A percentile compares a stretch with the other conserved stretches of the same genome.
phyloP scores from a whole-genome alignment of 2,113 vertebrate species.

The Phalacrocorax aristotelis region DNA sequence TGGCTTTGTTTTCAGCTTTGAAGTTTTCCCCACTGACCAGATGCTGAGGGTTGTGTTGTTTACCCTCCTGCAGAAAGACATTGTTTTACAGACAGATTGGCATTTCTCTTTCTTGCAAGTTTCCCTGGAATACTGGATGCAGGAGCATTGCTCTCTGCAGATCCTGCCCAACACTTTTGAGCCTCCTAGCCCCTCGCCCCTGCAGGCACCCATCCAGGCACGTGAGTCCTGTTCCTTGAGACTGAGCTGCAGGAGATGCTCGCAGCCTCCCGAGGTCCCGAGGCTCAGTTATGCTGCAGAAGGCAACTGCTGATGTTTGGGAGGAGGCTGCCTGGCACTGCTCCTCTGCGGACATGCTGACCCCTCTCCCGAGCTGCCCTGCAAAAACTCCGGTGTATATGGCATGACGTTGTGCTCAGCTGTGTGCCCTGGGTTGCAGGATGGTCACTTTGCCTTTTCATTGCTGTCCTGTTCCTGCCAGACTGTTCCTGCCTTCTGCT shows the following conservation, averaged over 20 bases:
- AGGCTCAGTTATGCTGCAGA: neutral
- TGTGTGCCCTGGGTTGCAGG: neutral
- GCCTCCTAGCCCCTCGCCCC: neutral
- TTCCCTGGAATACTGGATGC: neutral
- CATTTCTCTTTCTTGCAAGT: neutral
- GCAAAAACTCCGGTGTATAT: neutral
- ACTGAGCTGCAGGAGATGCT: neutral
- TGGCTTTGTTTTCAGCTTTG: conserved; percentile 27
- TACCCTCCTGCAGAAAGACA: neutral
- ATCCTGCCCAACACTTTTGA: neutral
- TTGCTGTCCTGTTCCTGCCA: neutral
- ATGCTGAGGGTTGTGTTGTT: neutral
- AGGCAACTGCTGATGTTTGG: neutral
- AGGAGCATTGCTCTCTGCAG: neutral
- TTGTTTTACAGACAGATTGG: neutral
- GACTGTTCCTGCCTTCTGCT: neutral
- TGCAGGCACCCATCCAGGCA: neutral
- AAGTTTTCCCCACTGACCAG: conserved; percentile 31
- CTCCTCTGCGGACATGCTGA: neutral
- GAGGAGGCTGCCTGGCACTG: neutral
- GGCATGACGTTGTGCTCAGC: neutral
- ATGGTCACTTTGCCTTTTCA: neutral
- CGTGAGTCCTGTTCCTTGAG: neutral
- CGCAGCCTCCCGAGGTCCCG: fast-evolving
- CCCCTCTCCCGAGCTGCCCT: neutral